phyloP scores from a whole-genome alignment of 2,888 invertebrate genomes.

The Cordilura impudica region DNA sequence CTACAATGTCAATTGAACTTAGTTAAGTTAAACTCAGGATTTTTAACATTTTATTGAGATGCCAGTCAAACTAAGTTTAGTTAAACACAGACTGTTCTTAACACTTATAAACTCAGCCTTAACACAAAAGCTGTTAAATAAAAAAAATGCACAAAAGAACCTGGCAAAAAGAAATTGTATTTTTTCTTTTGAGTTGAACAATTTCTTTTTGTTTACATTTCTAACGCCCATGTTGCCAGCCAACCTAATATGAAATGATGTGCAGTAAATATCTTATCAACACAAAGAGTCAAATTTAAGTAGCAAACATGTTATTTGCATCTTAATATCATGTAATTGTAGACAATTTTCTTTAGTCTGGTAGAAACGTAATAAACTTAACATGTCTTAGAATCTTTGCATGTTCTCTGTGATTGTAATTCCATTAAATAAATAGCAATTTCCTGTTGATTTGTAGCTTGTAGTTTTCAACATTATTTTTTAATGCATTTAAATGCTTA shows the following conservation, averaged over 20 bases:
- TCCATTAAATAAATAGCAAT: background rate
- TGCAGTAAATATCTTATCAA: constrained; percentile 19
- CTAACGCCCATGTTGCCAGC: constrained; percentile 32
- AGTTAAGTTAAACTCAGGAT: too few relatives aligned
- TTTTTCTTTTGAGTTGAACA: background rate
- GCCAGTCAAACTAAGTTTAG: too few relatives aligned
- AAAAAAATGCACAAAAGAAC: too few relatives aligned
- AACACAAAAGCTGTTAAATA: background rate
- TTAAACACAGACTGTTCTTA: too few relatives aligned
- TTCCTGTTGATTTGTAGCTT: too few relatives aligned
- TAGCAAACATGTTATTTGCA: constrained; percentile 49
- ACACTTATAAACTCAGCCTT: too few relatives aligned
- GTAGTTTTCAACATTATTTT: too few relatives aligned
- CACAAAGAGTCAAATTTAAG: constrained; percentile 34
- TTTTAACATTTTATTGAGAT: too few relatives aligned
- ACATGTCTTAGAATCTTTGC: background rate
- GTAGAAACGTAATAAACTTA: background rate
- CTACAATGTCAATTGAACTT: too few relatives aligned
- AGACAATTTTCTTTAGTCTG: constrained; percentile 28
- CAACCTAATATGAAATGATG: constrained; percentile 38
- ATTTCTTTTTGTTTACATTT: background rate
- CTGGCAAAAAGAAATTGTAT: background rate
- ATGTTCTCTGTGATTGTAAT: too few relatives aligned
- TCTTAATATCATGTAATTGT: constrained; percentile 51
- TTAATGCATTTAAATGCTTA: too few relatives aligned